Base-by-base conservation (phyloP, 2,888 invertebrate genomes). In the Pristionchus mayeri region DNA sequence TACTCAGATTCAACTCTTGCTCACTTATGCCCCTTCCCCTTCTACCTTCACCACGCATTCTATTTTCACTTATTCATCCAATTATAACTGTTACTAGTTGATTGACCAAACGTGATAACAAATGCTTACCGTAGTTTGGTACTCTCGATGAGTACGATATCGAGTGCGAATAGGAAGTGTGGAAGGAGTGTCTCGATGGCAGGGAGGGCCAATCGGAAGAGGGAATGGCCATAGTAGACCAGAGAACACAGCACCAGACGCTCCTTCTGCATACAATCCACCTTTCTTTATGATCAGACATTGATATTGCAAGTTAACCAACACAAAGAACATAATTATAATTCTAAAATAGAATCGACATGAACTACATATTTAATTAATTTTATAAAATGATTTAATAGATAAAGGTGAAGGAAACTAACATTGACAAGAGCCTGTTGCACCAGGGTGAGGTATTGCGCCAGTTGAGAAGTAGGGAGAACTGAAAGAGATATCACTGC, bases 101-200 rank as follows among this genome's bases (percentile, higher is more conserved):
- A 16, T 16, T 54, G 3, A 34, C 0, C 30, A 63, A 16, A 1
- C 30, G 13, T 34, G 13, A 63, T 3, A 63, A 34, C 30, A 63
- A 63, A 30, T 63, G 30, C 7, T n/a, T 83, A 90, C 90, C 89
- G 89, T 54, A 92, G 85, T 85, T 92, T 92, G 24, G 90, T 87
- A 30, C 91, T 90, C 79, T 97, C 97, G 0, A 96, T 96, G 60
- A 98, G 94, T 27, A 98, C 96, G 76, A 96, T 95, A 93, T 98
- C 98, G 76, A 99, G 93, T 0, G 98, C 98, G 16, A 95, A 95
- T 84, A 98, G 95, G 92, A 97, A 96, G 87, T 96, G 95, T 0
- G 98, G 98, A 21, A 98, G 95, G 52, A 99, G 94, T 30, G 97
- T 96, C 93, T 97, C 95, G 2, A 97, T 96, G 0, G 98, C 88